Percentiles rank a stretch among this genome's conserved stretches.
phyloP scores from a whole-genome alignment of 2,797 vertebrate species.

The Melanotaenia parkinsoni region DNA sequence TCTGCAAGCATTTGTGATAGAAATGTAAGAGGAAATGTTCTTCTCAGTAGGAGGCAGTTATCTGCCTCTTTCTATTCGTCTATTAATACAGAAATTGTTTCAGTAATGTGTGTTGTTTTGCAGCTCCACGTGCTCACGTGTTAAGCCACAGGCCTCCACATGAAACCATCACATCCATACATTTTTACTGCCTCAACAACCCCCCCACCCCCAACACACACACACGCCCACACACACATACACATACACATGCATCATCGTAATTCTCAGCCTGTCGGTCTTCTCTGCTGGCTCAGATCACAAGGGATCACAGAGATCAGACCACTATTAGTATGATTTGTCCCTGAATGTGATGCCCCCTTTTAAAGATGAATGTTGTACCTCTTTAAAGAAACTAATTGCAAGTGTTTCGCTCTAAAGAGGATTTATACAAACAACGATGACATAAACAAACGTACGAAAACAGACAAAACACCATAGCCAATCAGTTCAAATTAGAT shows the following conservation, averaged over 20 bases:
- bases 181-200: constrained; percentile 40
- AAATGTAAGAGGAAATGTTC: constrained; percentile 9
- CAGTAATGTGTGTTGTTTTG: constrained; percentile 52
- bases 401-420: not conserved
- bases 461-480: constrained; percentile 18
- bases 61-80: constrained; percentile 1
- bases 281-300: constrained; percentile 55
- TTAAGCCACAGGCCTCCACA: constrained; percentile 42
- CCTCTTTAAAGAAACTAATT: constrained; percentile 7
- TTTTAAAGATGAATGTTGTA: constrained; percentile 10
- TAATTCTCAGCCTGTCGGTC: constrained; percentile 41
- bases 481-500: constrained; percentile 33
- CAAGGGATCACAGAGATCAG: constrained; percentile 50
- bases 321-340: constrained; percentile 25
- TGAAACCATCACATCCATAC: constrained; percentile 51
- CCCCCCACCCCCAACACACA: constrained; percentile 13
- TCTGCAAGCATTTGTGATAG: constrained; percentile 11
- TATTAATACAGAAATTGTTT: constrained; percentile 18
- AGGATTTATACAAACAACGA: constrained; percentile 7
- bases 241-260: constrained; percentile 28
- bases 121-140: constrained; percentile 62
- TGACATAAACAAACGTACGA: not conserved
- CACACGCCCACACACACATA: constrained; percentile 6
- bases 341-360: constrained; percentile 33
- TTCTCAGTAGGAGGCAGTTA: not conserved